Percentiles rank a stretch among this genome's conserved stretches.
phyloP scores from a whole-genome alignment of 2,113 vertebrate genomes.

The Ictalurus furcatus region DNA sequence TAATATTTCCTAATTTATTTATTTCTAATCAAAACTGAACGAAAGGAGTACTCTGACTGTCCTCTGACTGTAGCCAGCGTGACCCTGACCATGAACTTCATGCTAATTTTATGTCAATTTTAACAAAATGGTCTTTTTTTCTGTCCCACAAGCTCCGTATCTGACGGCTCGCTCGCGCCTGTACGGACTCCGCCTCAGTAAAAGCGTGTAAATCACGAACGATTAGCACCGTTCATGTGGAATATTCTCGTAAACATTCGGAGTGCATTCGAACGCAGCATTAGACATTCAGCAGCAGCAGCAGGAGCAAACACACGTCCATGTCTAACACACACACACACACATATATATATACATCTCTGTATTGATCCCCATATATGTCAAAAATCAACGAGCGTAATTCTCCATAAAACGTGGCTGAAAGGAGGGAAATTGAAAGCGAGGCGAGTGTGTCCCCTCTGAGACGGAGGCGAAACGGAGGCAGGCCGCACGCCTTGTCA shows the following conservation, averaged over 20 bases:
- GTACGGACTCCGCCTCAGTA: neutral
- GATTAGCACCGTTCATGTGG: neutral
- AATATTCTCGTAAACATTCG: neutral
- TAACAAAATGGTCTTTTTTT: neutral
- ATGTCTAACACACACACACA: conserved; percentile 1
- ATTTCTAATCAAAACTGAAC: neutral
- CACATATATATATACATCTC: conserved; percentile 50
- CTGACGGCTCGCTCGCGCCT: neutral
- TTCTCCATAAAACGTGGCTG: conserved; percentile 61
- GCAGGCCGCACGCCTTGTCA: conserved; percentile 63
- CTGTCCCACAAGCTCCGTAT: neutral
- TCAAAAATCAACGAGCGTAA: conserved; percentile 71
- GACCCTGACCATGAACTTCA: neutral
- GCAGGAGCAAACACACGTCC: neutral
- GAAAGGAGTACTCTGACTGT: too few relatives aligned
- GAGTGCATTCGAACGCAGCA: neutral
- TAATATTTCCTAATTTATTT: neutral
- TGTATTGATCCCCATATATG: conserved; percentile 69
- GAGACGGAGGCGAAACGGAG: conserved; percentile 50
- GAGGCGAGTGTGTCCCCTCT: conserved; percentile 53
- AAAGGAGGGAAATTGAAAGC: conserved; percentile 62
- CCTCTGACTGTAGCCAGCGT: neutral
- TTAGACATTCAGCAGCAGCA: neutral
- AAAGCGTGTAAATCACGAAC: neutral
- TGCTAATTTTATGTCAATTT: neutral